These are phyloP conservation scores for Protobothrops flavoviridis DNA, from an alignment of 2,113 vertebrate genomes.

Conservation along the genomic window DNA sequence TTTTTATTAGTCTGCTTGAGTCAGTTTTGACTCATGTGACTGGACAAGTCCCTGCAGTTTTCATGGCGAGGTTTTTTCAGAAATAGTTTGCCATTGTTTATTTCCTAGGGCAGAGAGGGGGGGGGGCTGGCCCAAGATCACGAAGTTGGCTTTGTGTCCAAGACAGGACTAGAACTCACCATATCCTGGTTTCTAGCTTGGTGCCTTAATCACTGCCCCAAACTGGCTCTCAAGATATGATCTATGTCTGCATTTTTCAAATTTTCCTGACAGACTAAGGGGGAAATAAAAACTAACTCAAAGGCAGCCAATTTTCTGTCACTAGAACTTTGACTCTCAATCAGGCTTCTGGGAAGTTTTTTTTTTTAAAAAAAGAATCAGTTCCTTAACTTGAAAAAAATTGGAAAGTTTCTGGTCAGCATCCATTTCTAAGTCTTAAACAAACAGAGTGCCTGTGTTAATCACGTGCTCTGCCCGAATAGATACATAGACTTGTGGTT, in stretches of 20 bases:
- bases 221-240: background rate
- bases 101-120: background rate
- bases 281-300: background rate
- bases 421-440: background rate
- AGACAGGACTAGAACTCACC: background rate
- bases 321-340: background rate
- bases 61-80: background rate
- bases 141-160: background rate
- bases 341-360: background rate
- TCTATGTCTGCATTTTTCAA: background rate
- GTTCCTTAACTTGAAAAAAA: background rate
- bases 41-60: background rate
- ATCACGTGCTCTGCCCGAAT: background rate
- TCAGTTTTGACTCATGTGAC: background rate
- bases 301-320: background rate
- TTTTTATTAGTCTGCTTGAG: background rate
- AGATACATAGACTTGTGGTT: background rate
- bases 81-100: background rate
- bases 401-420: background rate
- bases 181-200: background rate
- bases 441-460: background rate
- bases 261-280: background rate
- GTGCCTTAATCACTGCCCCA: background rate
- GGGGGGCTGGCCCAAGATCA: background rate
- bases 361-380: too few relatives aligned